Percentiles rank a stretch among this genome's conserved stretches.
These are phyloP conservation scores for Melangyna quadrimaculata DNA, from an alignment of 2,888 invertebrate species.

Conservation along the genomic window DNA sequence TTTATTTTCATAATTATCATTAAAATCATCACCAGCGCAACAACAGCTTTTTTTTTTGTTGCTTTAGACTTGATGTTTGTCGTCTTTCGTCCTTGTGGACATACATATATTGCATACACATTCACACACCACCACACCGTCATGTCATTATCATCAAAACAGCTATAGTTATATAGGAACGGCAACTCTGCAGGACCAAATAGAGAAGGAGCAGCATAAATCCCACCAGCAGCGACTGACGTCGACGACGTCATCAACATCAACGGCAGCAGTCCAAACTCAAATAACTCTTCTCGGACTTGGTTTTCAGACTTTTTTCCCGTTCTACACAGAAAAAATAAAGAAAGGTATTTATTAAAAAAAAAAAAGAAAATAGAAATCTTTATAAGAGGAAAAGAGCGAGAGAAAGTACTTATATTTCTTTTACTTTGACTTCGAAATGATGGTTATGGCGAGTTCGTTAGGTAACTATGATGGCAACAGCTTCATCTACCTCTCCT, in stretches of 20 bases:
- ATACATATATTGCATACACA: neutral
- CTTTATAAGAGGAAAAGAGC: neutral
- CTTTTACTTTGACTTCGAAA: conserved; percentile 5
- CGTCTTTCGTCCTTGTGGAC: conserved; percentile 32
- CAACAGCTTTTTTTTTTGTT: conserved; percentile 35
- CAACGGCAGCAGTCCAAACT: conserved; percentile 36
- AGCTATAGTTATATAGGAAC: conserved; percentile 26
- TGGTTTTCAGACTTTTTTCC: conserved; percentile 19
- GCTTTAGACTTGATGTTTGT: conserved; percentile 21
- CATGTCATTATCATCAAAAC: conserved; percentile 41
- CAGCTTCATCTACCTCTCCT: neutral
- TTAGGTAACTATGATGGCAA: conserved; percentile 20
- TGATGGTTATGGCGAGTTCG: conserved; percentile 23
- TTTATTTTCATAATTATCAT: conserved; percentile 59
- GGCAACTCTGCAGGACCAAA: conserved; percentile 21
- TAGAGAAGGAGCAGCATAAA: neutral
- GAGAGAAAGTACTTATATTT: conserved; percentile 15
- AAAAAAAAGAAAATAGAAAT: neutral
- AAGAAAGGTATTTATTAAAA: neutral
- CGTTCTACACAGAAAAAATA: neutral
- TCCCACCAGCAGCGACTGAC: conserved; percentile 37
- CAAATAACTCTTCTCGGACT: conserved; percentile 60
- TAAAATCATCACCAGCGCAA: conserved; percentile 63
- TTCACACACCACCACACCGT: neutral
- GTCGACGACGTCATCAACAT: conserved; percentile 6